These are phyloP conservation scores for Orthonevra nobilis DNA, from an alignment of 2,888 invertebrate species.

Conservation along the genomic window DNA sequence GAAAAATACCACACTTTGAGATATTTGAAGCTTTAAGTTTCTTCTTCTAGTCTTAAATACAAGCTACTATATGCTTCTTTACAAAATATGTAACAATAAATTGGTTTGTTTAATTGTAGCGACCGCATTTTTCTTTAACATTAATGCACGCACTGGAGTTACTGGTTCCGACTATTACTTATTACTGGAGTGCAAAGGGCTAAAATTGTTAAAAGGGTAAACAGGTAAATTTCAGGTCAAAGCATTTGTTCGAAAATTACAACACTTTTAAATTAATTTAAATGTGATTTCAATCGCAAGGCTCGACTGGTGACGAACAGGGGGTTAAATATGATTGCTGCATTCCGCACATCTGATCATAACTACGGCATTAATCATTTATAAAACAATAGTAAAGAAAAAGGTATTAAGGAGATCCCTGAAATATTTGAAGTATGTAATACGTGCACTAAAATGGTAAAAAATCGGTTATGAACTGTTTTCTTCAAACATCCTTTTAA, in stretches of 20 bases:
- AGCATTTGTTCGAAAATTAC: conserved; percentile 43
- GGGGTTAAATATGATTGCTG: conserved; percentile 21
- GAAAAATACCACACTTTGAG: too few species aligned
- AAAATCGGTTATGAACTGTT: conserved; percentile 10
- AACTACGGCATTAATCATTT: conserved; percentile 34
- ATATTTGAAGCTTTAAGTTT: too few species aligned
- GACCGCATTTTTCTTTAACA: too few species aligned
- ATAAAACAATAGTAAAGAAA: conserved; percentile 21
- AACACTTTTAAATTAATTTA: conserved; percentile 47
- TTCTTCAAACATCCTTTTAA: not conserved
- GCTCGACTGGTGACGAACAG: conserved; percentile 33
- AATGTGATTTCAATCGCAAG: conserved; percentile 10
- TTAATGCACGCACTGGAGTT: too few species aligned
- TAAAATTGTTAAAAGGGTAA: too few species aligned
- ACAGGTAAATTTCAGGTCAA: too few species aligned
- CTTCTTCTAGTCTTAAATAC: too few species aligned
- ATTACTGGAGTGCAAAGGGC: too few species aligned
- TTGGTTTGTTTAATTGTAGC: too few species aligned
- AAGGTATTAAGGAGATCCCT: conserved; percentile 24
- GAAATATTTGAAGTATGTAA: conserved; percentile 13
- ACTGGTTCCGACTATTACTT: too few species aligned
- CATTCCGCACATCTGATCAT: conserved; percentile 27
- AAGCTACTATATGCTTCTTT: too few species aligned
- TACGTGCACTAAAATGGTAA: conserved; percentile 27
- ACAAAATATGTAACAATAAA: too few species aligned